A percentile compares a stretch with the other conserved stretches of the same genome.
phyloP scores from a whole-genome alignment of 2,888 invertebrate genomes.

The Ligdia adustata region DNA sequence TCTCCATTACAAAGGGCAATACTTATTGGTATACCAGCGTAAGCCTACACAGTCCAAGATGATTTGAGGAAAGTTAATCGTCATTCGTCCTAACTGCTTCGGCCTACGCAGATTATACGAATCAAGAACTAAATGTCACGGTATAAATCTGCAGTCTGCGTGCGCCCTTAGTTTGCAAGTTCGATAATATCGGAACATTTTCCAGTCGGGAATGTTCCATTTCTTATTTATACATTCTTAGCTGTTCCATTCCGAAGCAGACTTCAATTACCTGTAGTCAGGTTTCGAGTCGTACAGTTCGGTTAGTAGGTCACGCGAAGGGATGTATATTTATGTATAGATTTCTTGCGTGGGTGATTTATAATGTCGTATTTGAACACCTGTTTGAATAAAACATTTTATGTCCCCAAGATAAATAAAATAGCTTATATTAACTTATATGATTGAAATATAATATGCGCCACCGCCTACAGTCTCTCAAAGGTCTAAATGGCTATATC shows the following conservation, averaged over 20 bases:
- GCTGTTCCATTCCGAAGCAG: slow-evolving; percentile 10
- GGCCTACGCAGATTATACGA: too few relatives aligned
- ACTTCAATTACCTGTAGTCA: slow-evolving; percentile 26
- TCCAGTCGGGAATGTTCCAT: slow-evolving; percentile 13
- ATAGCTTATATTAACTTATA: not conserved
- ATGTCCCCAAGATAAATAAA: slow-evolving; percentile 1
- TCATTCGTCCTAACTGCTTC: too few relatives aligned
- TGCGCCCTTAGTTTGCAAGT: not conserved
- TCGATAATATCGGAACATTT: slow-evolving; percentile 16
- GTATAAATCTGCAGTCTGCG: too few relatives aligned
- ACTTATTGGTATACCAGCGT: too few relatives aligned
- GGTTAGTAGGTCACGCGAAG: slow-evolving; percentile 14
- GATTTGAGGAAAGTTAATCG: too few relatives aligned
- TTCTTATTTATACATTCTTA: slow-evolving; percentile 22
- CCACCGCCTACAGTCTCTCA: not conserved
- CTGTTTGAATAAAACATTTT: slow-evolving; percentile 17
- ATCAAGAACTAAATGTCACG: too few relatives aligned
- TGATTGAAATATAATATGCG: not conserved
- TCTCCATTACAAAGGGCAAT: too few relatives aligned
- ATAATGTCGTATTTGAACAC: slow-evolving; percentile 6
- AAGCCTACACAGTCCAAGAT: too few relatives aligned
- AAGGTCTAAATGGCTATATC: too few relatives aligned
- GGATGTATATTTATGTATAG: slow-evolving; percentile 11
- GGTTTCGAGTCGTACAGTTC: slow-evolving; percentile 14
- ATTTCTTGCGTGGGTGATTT: slow-evolving; percentile 16